Base-by-base conservation (phyloP, 92 coral and sea anemone species). In the Hydrozoanthus gracilis region DNA sequence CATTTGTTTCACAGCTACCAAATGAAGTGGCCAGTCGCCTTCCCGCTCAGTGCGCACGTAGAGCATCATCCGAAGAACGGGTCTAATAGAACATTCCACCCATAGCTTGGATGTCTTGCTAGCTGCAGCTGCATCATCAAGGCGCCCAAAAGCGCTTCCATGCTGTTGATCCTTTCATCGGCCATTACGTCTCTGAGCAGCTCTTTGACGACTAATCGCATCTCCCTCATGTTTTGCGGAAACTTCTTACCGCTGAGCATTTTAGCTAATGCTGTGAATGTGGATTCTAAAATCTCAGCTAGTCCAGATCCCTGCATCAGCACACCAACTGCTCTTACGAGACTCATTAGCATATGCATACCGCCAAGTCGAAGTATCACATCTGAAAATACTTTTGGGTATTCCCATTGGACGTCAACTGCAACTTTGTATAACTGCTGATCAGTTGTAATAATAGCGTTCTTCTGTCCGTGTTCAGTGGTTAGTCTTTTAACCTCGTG, bases 11-110 rank as follows among this genome's bases (percentile, higher is more conserved):
- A 91, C 90, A 15, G 92, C 88, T 14, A 6, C 73, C 74, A 92
- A n/a, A 76, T 92, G 92, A n/a, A 92, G 90, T 12, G 94, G 94
- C 92, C 94, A 92, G 84, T 92, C 92, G 52, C 90, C 87, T 77
- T 91, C 91, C 65, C 88, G 80, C 80, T 92, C 90, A 45, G 89
- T 90, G 64, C 92, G 77, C 7, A 86, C 90, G 35, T 86, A 89
- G 0, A 89, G 6, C 88, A 89, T 89, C 87, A 85, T 88, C 14
- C 84, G 58, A 84, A 92, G 62, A 10, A 92, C 94, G 18, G 92
- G 90, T 75, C 69, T 86, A 17, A 92, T 82, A 54, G 86, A 89
- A 52, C 89, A 76, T 44, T 91, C 85, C 5, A 88, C 94, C 92
- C 90, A 89, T 75, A 88, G 78, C 89, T 77, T 85, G 82, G 89